Percentiles rank a stretch among this genome's conserved stretches.
These are phyloP conservation scores for Tenthredo amoena DNA, from an alignment of 2,888 invertebrate genomes.

Conservation along the genomic window DNA sequence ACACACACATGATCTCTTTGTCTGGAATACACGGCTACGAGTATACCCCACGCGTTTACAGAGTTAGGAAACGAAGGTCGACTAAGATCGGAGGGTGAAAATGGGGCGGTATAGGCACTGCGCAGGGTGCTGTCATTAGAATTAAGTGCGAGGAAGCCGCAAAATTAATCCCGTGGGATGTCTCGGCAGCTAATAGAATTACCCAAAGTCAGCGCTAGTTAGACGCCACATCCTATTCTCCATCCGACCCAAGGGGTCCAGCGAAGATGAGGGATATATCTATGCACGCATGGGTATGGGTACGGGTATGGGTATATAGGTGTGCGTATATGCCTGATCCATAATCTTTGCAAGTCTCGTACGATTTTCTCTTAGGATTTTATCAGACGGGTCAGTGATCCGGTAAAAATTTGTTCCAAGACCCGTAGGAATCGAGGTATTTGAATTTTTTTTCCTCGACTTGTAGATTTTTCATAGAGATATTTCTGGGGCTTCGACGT, in stretches of 20 bases:
- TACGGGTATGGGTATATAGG: background rate
- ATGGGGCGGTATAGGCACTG: background rate
- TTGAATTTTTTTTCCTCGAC: background rate
- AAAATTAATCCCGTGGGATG: conserved; percentile 63
- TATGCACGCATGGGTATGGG: background rate
- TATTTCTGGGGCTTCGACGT: background rate
- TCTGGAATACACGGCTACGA: background rate
- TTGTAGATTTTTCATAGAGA: background rate
- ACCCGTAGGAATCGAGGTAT: background rate
- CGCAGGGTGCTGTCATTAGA: conserved; percentile 45
- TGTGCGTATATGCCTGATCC: background rate
- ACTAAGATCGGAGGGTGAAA: background rate
- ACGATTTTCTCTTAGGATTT: background rate
- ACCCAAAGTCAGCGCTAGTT: conserved; percentile 60
- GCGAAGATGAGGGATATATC: background rate
- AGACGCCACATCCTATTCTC: conserved; percentile 55
- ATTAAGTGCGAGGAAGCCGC: conserved; percentile 54
- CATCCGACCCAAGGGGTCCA: conserved; percentile 38
- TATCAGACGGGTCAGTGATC: conserved; percentile 25
- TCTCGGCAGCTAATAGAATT: conserved; percentile 61
- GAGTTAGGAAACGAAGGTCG: background rate
- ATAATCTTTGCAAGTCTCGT: background rate
- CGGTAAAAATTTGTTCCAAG: conserved; percentile 6
- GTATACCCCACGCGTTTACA: background rate
- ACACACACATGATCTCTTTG: background rate